Evolutionary conservation across 64 coral and sea anemone species (phyloP).

Genomic region (Montipora cactus): DNA sequence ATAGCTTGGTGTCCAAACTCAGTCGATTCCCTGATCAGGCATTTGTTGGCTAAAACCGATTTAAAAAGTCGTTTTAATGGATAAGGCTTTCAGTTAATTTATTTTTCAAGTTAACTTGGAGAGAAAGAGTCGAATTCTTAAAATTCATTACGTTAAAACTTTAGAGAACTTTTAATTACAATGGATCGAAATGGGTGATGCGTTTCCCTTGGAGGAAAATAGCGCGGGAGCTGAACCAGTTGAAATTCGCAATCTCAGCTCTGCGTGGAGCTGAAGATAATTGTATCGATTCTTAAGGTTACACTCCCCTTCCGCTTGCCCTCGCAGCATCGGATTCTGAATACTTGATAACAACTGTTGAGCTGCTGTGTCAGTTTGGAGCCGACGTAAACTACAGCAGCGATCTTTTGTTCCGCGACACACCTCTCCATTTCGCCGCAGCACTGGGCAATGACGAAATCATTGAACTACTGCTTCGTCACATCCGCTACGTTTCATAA

Average conservation of each 20-base stretch:
- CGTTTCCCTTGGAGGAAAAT: too few species aligned
- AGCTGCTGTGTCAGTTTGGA: conserved; percentile 68
- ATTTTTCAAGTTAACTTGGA: too few species aligned
- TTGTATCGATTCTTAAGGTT: conserved; percentile 58
- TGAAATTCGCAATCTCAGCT: conserved; percentile 28
- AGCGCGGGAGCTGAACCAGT: conserved; percentile 22
- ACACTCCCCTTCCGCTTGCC: conserved; percentile 57
- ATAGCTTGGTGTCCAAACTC: too few species aligned
- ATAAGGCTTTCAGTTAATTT: too few species aligned
- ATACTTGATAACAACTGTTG: conserved; percentile 15
- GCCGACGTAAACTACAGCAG: conserved; percentile 81
- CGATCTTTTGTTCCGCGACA: conserved; percentile 66
- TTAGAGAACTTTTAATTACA: too few species aligned
- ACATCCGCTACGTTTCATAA: neutral
- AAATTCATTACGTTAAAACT: too few species aligned
- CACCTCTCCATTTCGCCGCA: conserved; percentile 76
- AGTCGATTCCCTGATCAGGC: too few species aligned
- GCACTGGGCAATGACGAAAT: neutral
- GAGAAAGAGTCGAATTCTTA: too few species aligned
- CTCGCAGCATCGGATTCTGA: conserved; percentile 17
- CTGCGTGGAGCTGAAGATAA: conserved; percentile 70
- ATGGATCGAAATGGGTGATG: too few species aligned
- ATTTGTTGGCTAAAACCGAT: too few species aligned
- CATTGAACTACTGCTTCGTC: conserved; percentile 36
- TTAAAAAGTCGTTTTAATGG: too few species aligned